Base-by-base conservation (phyloP, 2,888 invertebrate species). In the Phorcus lineatus region DNA sequence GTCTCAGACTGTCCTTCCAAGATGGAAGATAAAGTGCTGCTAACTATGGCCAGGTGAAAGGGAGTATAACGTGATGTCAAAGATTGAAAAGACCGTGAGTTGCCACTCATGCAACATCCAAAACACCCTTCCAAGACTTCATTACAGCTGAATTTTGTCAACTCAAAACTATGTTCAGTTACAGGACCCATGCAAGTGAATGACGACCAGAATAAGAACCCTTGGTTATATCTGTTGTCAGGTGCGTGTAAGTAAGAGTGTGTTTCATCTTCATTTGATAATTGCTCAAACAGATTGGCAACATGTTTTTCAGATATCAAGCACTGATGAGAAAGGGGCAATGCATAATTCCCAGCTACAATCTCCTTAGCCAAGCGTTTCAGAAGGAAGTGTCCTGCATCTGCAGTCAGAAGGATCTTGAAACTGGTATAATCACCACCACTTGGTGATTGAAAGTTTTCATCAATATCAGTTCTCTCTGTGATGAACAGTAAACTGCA, bases 171-270 rank as follows among this genome's bases (percentile, higher is more conserved):
- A 31, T 3, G 2, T 55, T 76, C 7, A 24, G 3, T 31, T 13
- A 76, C n/a, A 2, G 24, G 55, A 24, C 24, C 54, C 24, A 31
- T 22, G 31, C 31, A 36, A 6, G 16, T 9, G 24, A 31, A 36
- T 0, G 55, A 54, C 16, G 76, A 24, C 76, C 76, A 76, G 54
- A 54, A 76, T n/a, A 76, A n/a, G 31, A 76, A 76, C 7, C 76
- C 53, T 7, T 19, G 54, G 0, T 36, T 55, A 76, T 76, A 28
- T 31, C 2, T 19, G 0, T 31, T 76, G 55, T 55, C 76, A 31
- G 0, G 9, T 17, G 53, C 16, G n/a, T 76, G 76, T 13, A 55
- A 55, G 11, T 24, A n/a, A 7, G 16, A 0, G 13, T 53, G 36
- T 16, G 55, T n/a, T 13, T 31, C 36, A 11, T 28, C 36, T 47